Conservation (phyloP, 2,797 vertebrate genomes). For the Cossypha caffra region DNA sequence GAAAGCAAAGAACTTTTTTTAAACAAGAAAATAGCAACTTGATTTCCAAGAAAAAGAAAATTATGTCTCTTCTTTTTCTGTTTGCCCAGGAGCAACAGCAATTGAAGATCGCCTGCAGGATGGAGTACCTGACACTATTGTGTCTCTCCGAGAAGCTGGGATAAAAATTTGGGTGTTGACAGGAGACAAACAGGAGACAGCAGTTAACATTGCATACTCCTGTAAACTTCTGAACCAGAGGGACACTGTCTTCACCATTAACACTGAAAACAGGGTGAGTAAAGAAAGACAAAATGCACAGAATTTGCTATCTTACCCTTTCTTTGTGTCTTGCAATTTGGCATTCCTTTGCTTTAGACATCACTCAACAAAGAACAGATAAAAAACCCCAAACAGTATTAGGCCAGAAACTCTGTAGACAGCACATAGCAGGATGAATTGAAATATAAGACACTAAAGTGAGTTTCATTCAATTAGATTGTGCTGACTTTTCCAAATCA, state of each 20-base stretch:
- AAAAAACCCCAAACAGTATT: background rate
- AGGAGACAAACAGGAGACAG: slow-evolving; percentile 95
- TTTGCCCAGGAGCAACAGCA: slow-evolving; percentile 88
- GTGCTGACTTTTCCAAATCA: background rate
- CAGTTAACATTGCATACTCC: slow-evolving; percentile 92
- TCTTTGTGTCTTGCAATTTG: background rate
- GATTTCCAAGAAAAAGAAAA: background rate
- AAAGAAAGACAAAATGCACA: background rate
- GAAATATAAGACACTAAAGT: background rate
- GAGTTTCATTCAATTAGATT: background rate
- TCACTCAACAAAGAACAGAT: background rate
- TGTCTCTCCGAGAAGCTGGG: slow-evolving; percentile 88
- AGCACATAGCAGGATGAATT: background rate
- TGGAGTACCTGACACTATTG: slow-evolving; percentile 88
- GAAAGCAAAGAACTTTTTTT: background rate
- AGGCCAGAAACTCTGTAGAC: background rate
- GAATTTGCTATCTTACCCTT: background rate
- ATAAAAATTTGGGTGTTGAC: slow-evolving; percentile 95
- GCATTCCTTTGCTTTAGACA: background rate
- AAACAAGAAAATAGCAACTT: background rate
- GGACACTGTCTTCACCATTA: slow-evolving; percentile 92
- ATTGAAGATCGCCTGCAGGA: slow-evolving; percentile 96
- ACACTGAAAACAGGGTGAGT: slow-evolving; percentile 86
- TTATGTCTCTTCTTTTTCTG: background rate
- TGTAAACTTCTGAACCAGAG: slow-evolving; percentile 89